A percentile compares a stretch with the other conserved stretches of the same genome.
phyloP scores from a whole-genome alignment of 2,888 invertebrate species.

The Seira sanloemensis region DNA sequence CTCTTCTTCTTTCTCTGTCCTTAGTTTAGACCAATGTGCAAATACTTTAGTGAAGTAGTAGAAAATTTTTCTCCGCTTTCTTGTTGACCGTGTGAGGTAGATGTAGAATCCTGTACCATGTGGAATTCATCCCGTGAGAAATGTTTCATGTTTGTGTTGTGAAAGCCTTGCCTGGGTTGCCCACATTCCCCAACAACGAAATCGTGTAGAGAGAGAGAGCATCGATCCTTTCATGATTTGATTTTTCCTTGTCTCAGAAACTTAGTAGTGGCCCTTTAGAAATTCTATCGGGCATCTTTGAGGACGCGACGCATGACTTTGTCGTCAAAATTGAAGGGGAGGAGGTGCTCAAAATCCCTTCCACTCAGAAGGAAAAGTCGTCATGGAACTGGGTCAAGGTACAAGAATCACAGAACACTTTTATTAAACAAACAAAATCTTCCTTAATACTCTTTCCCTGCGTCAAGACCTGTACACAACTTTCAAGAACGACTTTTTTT shows the following conservation, averaged over 20 bases:
- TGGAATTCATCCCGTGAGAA: background rate
- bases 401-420: slow-evolving; percentile 74
- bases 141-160: background rate
- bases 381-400: slow-evolving; percentile 85
- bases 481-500: background rate
- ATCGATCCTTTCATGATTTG: background rate
- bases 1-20: slow-evolving; percentile 24
- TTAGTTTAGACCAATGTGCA: no score
- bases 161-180: slow-evolving; percentile 17
- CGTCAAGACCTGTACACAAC: background rate
- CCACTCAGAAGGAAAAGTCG: slow-evolving; percentile 79
- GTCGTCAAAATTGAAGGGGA: slow-evolving; percentile 80
- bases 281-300: slow-evolving; percentile 33
- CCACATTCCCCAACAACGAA: background rate
- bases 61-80: background rate
- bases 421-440: slow-evolving; percentile 74
- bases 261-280: slow-evolving; percentile 56
- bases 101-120: background rate
- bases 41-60: slow-evolving; percentile 8
- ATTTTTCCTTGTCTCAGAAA: slow-evolving; percentile 43
- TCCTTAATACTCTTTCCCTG: background rate
- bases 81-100: background rate
- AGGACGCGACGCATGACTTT: slow-evolving; percentile 52
- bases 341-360: slow-evolving; percentile 81
- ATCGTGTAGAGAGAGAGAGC: no score